Conservation (phyloP, 2,113 vertebrate species). For the Pachypanchax playfairii region DNA sequence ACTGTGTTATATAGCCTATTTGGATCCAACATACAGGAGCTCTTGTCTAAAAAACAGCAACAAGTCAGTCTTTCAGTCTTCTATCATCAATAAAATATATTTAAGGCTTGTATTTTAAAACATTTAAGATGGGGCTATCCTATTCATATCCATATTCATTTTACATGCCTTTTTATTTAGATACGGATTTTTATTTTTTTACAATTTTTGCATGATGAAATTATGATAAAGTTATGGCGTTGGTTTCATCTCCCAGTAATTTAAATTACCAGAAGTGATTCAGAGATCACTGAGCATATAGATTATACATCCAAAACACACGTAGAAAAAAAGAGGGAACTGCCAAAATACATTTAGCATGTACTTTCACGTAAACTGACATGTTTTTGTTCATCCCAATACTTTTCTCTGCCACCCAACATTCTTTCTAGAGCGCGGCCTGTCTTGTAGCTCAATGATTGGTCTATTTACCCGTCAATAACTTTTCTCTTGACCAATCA, state of each 20-base stretch:
- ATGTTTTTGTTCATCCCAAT: neutral
- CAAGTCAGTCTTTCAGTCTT: too few species aligned
- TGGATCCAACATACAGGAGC: too few species aligned
- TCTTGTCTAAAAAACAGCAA: too few species aligned
- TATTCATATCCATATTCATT: too few species aligned
- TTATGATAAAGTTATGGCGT: too few species aligned
- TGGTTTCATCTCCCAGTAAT: neutral
- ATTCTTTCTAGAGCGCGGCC: neutral
- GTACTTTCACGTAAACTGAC: neutral
- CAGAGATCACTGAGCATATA: neutral
- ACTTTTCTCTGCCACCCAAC: neutral
- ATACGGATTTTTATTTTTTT: too few species aligned
- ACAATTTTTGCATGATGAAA: too few species aligned
- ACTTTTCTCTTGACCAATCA: slow-evolving; percentile 2
- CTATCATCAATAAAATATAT: too few species aligned
- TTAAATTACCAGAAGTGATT: neutral
- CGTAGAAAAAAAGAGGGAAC: neutral
- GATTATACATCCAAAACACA: neutral
- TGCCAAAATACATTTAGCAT: neutral
- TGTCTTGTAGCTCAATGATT: neutral
- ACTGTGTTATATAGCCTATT: too few species aligned
- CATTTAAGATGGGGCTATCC: too few species aligned
- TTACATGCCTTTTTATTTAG: too few species aligned
- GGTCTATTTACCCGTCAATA: slow-evolving; percentile 6
- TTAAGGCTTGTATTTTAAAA: too few species aligned